A percentile compares a stretch with the other conserved stretches of the same genome.
phyloP scores from a whole-genome alignment of 2,888 invertebrate species.

The Sicus ferrugineus region DNA sequence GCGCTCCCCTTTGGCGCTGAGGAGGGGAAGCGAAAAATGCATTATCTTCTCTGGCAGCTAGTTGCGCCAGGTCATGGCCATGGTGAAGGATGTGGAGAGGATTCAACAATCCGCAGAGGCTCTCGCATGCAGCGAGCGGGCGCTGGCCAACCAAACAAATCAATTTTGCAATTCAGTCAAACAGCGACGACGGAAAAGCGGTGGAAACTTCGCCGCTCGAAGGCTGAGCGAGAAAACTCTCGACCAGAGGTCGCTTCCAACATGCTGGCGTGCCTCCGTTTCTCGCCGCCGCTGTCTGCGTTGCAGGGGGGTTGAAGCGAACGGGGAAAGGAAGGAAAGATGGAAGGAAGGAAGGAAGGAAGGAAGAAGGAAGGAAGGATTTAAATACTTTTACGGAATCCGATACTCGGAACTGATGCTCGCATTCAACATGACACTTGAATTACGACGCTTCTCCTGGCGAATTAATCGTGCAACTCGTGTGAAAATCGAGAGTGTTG shows the following conservation, averaged over 20 bases:
- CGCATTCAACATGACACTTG: background rate
- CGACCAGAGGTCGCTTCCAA: background rate
- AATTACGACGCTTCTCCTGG: conserved; percentile 9
- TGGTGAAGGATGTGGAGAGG: conserved; percentile 48
- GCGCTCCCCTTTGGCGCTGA: background rate
- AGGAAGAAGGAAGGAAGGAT: background rate
- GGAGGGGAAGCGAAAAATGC: conserved; percentile 1
- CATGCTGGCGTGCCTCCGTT: too few relatives aligned
- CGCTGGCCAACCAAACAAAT: conserved; percentile 9
- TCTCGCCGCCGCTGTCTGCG: too few relatives aligned
- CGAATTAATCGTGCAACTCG: too few relatives aligned
- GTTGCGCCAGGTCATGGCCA: conserved; percentile 54
- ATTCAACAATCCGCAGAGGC: conserved; percentile 7
- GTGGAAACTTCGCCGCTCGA: background rate
- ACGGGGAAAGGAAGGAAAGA: background rate
- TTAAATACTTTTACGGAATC: background rate
- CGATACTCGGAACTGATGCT: background rate
- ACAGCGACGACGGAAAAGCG: background rate
- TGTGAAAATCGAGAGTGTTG: background rate
- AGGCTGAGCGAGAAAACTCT: background rate
- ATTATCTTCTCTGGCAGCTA: conserved; percentile 4
- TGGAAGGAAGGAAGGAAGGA: background rate
- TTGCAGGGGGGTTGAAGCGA: background rate
- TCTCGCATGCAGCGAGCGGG: background rate
- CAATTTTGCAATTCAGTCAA: conserved; percentile 7